Evolutionary conservation across 1,140 invertebrate genomes (phyloP).

Genomic region (Aphelinus atriplicis): DNA sequence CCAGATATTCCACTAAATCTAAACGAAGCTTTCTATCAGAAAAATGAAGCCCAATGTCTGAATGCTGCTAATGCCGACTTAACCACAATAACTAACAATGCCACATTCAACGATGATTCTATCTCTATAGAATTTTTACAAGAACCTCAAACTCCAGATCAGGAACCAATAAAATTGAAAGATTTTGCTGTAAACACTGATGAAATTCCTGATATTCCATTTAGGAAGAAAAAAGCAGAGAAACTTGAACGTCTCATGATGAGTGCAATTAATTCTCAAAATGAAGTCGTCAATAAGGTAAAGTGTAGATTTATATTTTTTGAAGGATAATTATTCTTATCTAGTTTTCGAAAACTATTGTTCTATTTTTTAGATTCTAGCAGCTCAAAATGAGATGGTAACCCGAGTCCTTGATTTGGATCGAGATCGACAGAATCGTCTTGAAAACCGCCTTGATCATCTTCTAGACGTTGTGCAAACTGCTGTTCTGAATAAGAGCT

Average conservation of each 20-base stretch:
- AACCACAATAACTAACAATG: constrained; percentile 61
- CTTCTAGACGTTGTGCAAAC: constrained; percentile 60
- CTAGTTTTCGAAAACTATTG: constrained; percentile 5
- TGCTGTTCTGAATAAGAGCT: constrained; percentile 55
- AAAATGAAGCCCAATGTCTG: constrained; percentile 40
- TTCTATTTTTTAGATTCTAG: constrained; percentile 54
- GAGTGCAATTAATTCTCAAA: constrained; percentile 62
- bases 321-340: constrained; percentile 4
- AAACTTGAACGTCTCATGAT: constrained; percentile 62
- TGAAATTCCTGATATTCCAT: constrained; percentile 53
- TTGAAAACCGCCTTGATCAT: constrained; percentile 61
- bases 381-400: constrained; percentile 62
- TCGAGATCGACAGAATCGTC: constrained; percentile 58
- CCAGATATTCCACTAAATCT: constrained; percentile 58
- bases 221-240: constrained; percentile 61
- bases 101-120: constrained; percentile 63
- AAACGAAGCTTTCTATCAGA: constrained; percentile 61
- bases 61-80: constrained; percentile 49
- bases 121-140: constrained; percentile 60
- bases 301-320: too few species aligned
- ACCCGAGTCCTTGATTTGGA: constrained; percentile 60
- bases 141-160: constrained; percentile 57
- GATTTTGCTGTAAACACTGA: constrained; percentile 59
- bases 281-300: constrained; percentile 64
- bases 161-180: constrained; percentile 51